Evolutionary conservation across 2,888 invertebrate species (phyloP).

Genomic region (Chromoteleia sp.): DNA sequence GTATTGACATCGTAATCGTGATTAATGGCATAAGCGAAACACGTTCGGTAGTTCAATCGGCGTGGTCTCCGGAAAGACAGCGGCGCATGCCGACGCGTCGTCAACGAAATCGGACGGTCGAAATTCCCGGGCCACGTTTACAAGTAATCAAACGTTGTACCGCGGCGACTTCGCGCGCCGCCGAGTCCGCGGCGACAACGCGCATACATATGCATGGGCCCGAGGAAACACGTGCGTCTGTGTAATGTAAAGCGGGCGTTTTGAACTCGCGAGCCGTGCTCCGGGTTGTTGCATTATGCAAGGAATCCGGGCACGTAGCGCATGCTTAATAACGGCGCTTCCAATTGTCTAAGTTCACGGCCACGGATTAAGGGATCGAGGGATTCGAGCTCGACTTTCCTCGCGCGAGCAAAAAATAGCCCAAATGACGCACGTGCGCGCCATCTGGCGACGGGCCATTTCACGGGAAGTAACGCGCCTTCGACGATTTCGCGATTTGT

Average conservation of each 20-base stretch:
- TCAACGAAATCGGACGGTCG: neutral
- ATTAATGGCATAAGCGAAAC: too few species aligned
- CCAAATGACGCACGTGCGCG: neutral
- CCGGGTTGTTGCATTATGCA: slow-evolving; percentile 47
- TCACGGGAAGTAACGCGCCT: too few species aligned
- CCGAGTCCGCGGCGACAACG: neutral
- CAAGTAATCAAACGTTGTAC: slow-evolving; percentile 23
- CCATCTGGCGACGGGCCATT: neutral
- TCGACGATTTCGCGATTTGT: too few species aligned
- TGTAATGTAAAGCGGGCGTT: slow-evolving; percentile 27
- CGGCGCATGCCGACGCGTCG: neutral
- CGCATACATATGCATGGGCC: slow-evolving; percentile 19
- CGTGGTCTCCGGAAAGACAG: too few species aligned
- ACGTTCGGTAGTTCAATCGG: too few species aligned
- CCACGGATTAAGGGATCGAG: slow-evolving; percentile 14
- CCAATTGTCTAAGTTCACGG: slow-evolving; percentile 45
- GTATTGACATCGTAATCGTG: too few species aligned
- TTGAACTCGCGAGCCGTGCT: slow-evolving; percentile 14
- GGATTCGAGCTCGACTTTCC: neutral
- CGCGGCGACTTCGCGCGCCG: neutral
- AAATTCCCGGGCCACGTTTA: slow-evolving; percentile 15
- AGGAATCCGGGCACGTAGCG: slow-evolving; percentile 25
- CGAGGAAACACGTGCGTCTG: slow-evolving; percentile 9
- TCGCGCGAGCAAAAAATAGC: neutral
- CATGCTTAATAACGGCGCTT: slow-evolving; percentile 36